A percentile compares a stretch with the other conserved stretches of the same genome.
phyloP scores from a whole-genome alignment of 2,888 invertebrate species.

The Argyra leucocephala region DNA sequence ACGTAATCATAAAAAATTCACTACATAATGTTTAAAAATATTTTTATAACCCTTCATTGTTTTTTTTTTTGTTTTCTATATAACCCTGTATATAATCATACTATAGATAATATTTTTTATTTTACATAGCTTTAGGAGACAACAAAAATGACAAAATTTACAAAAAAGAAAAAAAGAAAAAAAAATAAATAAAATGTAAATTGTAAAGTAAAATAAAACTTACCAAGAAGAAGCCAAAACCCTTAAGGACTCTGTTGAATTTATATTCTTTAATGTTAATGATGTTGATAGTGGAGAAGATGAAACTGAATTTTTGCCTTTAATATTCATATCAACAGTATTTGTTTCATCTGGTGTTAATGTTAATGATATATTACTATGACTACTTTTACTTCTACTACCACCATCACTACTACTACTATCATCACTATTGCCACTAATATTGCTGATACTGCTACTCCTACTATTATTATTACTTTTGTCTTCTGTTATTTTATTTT shows the following conservation, averaged over 20 bases:
- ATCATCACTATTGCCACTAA: too few relatives aligned
- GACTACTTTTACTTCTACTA: background rate
- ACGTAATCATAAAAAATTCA: too few relatives aligned
- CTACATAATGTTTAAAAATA: too few relatives aligned
- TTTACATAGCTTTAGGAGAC: too few relatives aligned
- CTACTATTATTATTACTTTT: background rate
- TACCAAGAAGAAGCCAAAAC: slow-evolving; percentile 15
- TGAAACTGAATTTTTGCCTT: slow-evolving; percentile 10
- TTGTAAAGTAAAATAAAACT: slow-evolving; percentile 14
- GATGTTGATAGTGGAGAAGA: background rate
- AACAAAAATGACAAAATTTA: too few relatives aligned
- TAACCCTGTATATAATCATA: too few relatives aligned
- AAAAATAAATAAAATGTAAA: too few relatives aligned
- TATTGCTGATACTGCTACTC: background rate
- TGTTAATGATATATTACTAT: background rate
- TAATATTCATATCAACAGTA: background rate
- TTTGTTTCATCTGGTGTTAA: background rate
- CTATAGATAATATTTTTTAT: too few relatives aligned
- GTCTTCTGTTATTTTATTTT: background rate
- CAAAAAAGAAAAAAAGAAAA: too few relatives aligned
- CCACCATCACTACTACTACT: background rate
- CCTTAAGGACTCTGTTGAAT: slow-evolving; percentile 17
- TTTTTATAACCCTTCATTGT: too few relatives aligned
- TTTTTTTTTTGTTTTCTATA: too few relatives aligned
- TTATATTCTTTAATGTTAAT: slow-evolving; percentile 5